These are phyloP conservation scores for Petroica traversi DNA, from an alignment of 2,113 vertebrate species.

Conservation along the genomic window DNA sequence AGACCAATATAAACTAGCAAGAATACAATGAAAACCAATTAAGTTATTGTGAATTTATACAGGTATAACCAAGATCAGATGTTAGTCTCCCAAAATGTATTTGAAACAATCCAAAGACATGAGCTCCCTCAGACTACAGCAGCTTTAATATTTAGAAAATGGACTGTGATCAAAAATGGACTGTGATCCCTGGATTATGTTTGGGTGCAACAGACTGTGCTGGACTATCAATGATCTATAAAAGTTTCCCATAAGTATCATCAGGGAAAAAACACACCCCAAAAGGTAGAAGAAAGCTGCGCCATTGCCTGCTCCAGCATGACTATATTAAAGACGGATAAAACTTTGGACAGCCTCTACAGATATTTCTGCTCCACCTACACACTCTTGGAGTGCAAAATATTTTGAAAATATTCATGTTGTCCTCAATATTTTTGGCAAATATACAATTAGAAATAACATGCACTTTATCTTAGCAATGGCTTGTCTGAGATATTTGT, in stretches of 20 bases:
- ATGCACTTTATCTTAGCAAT: background rate
- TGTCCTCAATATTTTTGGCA: background rate
- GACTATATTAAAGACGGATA: background rate
- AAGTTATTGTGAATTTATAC: background rate
- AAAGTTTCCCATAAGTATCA: background rate
- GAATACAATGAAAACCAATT: background rate
- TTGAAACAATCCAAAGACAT: background rate
- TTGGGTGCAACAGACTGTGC: background rate
- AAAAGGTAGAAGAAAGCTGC: background rate
- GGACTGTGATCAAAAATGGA: background rate
- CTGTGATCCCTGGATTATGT: background rate
- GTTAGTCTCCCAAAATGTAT: background rate
- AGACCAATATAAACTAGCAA: background rate
- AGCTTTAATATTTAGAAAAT: background rate
- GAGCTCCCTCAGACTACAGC: background rate
- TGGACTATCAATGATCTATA: background rate
- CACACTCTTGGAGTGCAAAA: background rate
- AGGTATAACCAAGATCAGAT: conserved; percentile 9
- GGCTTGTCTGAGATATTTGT: background rate
- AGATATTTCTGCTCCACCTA: background rate
- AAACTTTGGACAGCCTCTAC: background rate
- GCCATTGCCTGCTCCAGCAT: background rate
- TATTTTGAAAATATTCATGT: background rate
- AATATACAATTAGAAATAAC: background rate
- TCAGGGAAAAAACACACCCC: background rate